Evolutionary conservation across 2,888 invertebrate species (phyloP), one percentile per base, ranked within the genome.

Genomic region (Tetragnatha montana): DNA sequence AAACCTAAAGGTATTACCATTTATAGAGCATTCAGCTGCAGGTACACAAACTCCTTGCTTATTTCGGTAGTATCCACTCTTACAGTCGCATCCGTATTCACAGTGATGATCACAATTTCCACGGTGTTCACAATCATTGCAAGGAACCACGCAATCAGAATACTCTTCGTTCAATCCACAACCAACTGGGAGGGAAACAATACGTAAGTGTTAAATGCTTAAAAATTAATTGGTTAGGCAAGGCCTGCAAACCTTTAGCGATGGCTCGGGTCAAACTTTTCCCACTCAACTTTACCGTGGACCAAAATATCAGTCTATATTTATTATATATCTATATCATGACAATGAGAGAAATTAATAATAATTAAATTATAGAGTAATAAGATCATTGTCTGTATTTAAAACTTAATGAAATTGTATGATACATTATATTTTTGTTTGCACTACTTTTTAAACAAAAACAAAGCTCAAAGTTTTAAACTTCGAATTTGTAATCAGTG

Each of bases 61-160:
- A 73, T 89, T 75, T 89, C 81, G 50, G 22, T 69, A 68, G 69
- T 69, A 89, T 14, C 89, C 89, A 19, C 35, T 68, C 21, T 89
- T 89, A 47, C 89, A 89, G 47, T 89, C 89, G 21, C 89, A 89
- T 60, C 89, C 89, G n/a, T 84, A 79, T n/a, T 50, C 70, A 73
- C 89, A 89, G 49, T n/a, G 17, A 35, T 86, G 74, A 2, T 80
- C 68, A 22, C 89, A 89, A 7, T 76, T 81, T 0, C 89, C 89
- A 71, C 51, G 81, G 8, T 22, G 17, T 35, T 70, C 17, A 21
- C 89, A 89, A 47, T 89, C 89, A 49, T 89, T 89, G 75, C 88
- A 88, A 19, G 88, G 50, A 79, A 14, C n/a, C 12, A 71, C 88
- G 50, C 88, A 88, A 68, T 84, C 74, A 35, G 82, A 69, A 35